Evolutionary conservation across 2,888 invertebrate genomes (phyloP).

Genomic region (Dolichopus griseipennis): DNA sequence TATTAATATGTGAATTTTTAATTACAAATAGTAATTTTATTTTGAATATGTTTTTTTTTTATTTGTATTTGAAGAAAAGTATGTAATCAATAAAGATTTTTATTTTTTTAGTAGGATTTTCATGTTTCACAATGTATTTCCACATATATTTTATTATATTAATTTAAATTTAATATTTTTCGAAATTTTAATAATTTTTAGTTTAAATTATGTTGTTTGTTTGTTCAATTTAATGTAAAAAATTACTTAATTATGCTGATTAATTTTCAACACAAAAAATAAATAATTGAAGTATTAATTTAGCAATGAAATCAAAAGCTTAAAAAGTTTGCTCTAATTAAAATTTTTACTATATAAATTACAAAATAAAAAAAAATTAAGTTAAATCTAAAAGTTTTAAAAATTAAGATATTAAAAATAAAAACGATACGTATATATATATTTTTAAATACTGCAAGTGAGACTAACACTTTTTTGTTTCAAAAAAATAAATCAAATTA

Average conservation of each 20-base stretch:
- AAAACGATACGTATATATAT: not conserved
- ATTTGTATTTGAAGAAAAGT: not conserved
- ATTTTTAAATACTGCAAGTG: not conserved
- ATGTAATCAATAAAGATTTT: constrained; percentile 14
- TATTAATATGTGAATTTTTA: constrained; percentile 19
- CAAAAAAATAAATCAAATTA: too few relatives aligned
- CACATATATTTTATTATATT: constrained; percentile 29
- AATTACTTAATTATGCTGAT: not conserved
- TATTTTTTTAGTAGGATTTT: constrained; percentile 26
- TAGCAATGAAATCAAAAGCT: not conserved
- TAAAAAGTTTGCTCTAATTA: not conserved
- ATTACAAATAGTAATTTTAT: constrained; percentile 13
- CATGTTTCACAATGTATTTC: constrained; percentile 47
- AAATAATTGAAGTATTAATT: not conserved
- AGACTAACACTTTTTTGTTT: constrained; percentile 18
- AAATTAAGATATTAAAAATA: not conserved
- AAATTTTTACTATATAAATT: not conserved
- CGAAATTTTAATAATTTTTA: too few relatives aligned
- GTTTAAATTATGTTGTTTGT: constrained; percentile 20
- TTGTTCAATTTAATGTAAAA: constrained; percentile 19
- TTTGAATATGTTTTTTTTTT: constrained; percentile 15
- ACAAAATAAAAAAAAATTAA: not conserved
- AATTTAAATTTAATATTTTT: constrained; percentile 23
- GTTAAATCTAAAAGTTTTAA: not conserved
- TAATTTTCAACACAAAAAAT: not conserved